These are phyloP conservation scores for Phyllopteryx taeniolatus DNA, from an alignment of 2,113 vertebrate species.

Conservation along the genomic window DNA sequence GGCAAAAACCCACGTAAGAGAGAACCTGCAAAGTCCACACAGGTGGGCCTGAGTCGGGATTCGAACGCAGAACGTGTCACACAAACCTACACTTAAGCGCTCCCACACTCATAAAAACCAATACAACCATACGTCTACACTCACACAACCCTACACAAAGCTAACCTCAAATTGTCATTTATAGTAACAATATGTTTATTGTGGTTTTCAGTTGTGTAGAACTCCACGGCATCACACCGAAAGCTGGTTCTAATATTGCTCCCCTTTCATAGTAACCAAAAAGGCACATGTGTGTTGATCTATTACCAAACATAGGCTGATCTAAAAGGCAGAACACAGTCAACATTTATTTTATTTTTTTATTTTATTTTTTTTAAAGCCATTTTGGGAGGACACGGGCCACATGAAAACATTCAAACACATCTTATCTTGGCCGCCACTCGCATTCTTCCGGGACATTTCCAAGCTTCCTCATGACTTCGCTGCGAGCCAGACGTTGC, in stretches of 20 bases:
- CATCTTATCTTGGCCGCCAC: neutral
- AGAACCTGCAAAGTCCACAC: no score
- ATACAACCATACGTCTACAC: no score
- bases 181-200: neutral
- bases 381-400: neutral
- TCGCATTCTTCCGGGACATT: neutral
- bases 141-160: no score
- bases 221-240: neutral
- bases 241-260: neutral
- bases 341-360: neutral
- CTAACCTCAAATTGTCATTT: neutral
- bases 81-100: no score
- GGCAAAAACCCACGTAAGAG: no score
- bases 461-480: neutral
- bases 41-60: no score
- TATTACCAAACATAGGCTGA: neutral
- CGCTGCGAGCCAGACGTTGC: neutral
- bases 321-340: neutral
- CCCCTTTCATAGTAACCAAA: neutral
- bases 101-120: no score
- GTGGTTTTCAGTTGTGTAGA: neutral
- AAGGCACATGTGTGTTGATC: neutral
- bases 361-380: neutral
- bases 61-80: no score
- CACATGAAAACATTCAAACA: slow-evolving; percentile 2